phyloP scores from a whole-genome alignment of 2,888 invertebrate species.

The Willowsia nigromaculata region DNA sequence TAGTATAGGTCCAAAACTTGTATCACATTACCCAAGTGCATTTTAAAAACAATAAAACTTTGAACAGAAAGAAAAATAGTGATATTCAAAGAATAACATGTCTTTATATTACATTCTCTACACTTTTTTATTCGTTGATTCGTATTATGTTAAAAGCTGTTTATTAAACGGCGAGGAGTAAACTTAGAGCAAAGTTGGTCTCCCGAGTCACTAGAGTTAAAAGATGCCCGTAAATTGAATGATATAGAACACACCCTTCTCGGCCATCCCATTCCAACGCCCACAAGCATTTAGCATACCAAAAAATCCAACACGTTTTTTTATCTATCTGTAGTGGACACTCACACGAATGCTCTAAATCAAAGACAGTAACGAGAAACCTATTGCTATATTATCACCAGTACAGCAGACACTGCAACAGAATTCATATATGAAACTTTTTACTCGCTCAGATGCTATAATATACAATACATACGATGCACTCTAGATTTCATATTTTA shows the following conservation, averaged over 20 bases:
- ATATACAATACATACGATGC: background rate
- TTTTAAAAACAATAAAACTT: background rate
- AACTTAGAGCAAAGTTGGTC: constrained; percentile 44
- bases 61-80: background rate
- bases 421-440: background rate
- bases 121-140: background rate
- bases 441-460: no score
- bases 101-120: background rate
- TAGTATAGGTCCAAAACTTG: no score
- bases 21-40: constrained; percentile 27
- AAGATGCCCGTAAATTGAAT: constrained; percentile 70
- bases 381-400: constrained; percentile 42
- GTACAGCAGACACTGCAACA: background rate
- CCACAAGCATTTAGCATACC: constrained; percentile 72
- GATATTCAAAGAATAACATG: background rate
- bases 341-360: constrained; percentile 68
- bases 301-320: constrained; percentile 58
- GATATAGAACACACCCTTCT: constrained; percentile 70
- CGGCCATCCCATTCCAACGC: constrained; percentile 66
- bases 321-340: constrained; percentile 67
- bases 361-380: constrained; percentile 64
- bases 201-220: constrained; percentile 40
- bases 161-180: constrained; percentile 61
- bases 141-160: constrained; percentile 26
- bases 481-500: background rate